These are phyloP conservation scores for Suillia variegata DNA, from an alignment of 2,888 invertebrate genomes.

Conservation along the genomic window DNA sequence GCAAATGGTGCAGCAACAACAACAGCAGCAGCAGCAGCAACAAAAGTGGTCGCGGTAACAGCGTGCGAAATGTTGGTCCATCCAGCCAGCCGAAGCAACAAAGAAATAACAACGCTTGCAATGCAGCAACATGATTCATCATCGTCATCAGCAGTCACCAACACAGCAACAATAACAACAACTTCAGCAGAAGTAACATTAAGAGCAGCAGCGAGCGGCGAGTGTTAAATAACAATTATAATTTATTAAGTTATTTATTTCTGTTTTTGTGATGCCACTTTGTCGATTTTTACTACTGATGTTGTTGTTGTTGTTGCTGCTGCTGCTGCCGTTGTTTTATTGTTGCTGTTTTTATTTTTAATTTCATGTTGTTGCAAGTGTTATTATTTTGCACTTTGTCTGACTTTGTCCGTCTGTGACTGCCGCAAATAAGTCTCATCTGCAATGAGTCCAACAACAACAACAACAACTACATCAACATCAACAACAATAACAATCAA, in stretches of 20 bases:
- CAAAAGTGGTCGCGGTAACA: too few relatives aligned
- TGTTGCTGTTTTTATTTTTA: not conserved
- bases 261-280: not conserved
- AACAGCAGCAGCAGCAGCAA: too few relatives aligned
- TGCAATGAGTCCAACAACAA: not conserved
- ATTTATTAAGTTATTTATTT: conserved; percentile 48
- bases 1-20: not conserved
- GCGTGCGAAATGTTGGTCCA: too few relatives aligned
- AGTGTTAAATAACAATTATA: conserved; percentile 51
- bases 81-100: too few relatives aligned
- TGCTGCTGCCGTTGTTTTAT: conserved; percentile 7
- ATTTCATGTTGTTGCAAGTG: not conserved
- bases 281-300: not conserved
- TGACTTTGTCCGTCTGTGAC: not conserved
- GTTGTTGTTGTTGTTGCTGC: conserved; percentile 8
- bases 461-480: not conserved
- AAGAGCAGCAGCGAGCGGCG: conserved; percentile 22
- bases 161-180: conserved; percentile 17
- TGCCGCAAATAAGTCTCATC: not conserved
- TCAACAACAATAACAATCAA: too few relatives aligned
- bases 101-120: too few relatives aligned
- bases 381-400: not conserved
- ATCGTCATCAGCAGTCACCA: conserved; percentile 19
- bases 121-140: too few relatives aligned
- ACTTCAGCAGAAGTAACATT: conserved; percentile 14